These are phyloP conservation scores for Hydractinia symbiolongicarpus DNA, from an alignment of 30 jellyfish, hydroid and myxozoan genomes.

Conservation along the genomic window DNA sequence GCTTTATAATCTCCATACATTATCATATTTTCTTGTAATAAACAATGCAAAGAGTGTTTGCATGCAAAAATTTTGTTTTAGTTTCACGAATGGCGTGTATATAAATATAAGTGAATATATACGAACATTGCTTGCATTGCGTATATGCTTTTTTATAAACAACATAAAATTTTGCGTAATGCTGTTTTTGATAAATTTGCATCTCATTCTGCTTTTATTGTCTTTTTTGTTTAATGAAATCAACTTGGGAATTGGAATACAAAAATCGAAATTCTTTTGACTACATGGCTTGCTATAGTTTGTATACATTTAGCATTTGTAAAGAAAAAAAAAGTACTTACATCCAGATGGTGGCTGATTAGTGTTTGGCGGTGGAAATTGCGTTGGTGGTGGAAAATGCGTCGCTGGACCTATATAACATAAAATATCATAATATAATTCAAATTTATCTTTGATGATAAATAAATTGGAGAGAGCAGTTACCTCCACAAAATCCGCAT, in stretches of 20 bases:
- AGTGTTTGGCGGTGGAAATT: conserved; percentile 31
- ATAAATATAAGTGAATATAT: no score
- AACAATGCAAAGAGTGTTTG: not conserved
- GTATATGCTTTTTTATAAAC: no score
- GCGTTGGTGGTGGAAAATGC: conserved; percentile 5
- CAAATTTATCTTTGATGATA: not conserved
- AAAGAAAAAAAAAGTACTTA: not conserved
- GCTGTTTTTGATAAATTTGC: not conserved
- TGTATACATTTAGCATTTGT: not conserved
- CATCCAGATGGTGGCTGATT: conserved; percentile 9
- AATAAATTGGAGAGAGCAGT: not conserved
- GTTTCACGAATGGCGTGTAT: not conserved
- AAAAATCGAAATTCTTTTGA: no score
- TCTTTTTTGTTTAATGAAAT: no score
- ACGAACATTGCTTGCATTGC: no score
- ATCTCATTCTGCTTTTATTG: not conserved
- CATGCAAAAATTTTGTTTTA: not conserved
- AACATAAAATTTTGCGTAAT: no score
- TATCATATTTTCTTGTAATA: not conserved
- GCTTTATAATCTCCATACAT: not conserved
- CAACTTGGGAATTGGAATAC: no score
- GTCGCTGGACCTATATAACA: conserved; percentile 7
- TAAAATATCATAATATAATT: not conserved
- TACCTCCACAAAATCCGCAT: conserved; percentile 38
- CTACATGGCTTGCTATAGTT: no score